Conservation (phyloP, 2,888 invertebrate genomes). For the Microctonus aethiopoides region DNA sequence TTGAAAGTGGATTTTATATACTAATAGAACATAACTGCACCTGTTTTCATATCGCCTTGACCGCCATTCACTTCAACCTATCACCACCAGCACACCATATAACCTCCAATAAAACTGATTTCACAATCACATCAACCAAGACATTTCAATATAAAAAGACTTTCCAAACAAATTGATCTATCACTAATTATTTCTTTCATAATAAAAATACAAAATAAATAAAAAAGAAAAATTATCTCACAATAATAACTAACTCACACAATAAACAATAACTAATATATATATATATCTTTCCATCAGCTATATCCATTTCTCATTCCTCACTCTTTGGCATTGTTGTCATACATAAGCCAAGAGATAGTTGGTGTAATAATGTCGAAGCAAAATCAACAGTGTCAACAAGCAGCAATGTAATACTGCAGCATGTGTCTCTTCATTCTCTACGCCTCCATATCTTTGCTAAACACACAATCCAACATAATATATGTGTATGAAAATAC, state of each 20-base stretch:
- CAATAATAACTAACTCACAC: too few relatives aligned
- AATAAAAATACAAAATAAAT: too few relatives aligned
- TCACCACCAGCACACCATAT: not conserved
- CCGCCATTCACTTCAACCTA: constrained; percentile 13
- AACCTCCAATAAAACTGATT: constrained; percentile 1
- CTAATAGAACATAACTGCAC: constrained; percentile 16
- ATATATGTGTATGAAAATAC: not conserved
- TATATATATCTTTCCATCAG: too few relatives aligned
- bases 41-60: constrained; percentile 6
- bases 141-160: not conserved
- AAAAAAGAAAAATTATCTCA: too few relatives aligned
- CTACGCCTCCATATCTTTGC: not conserved
- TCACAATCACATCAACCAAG: constrained; percentile 10
- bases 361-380: not conserved
- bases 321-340: not conserved
- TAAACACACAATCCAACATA: not conserved
- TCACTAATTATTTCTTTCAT: too few relatives aligned
- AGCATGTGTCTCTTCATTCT: not conserved
- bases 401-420: not conserved
- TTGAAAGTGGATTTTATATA: not conserved
- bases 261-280: too few relatives aligned
- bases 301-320: too few relatives aligned
- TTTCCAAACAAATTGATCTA: not conserved
- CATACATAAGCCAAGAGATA: not conserved
- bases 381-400: not conserved